Evolutionary conservation across 2,113 vertebrate genomes (phyloP).

Genomic region (Phainopepla nitens): DNA sequence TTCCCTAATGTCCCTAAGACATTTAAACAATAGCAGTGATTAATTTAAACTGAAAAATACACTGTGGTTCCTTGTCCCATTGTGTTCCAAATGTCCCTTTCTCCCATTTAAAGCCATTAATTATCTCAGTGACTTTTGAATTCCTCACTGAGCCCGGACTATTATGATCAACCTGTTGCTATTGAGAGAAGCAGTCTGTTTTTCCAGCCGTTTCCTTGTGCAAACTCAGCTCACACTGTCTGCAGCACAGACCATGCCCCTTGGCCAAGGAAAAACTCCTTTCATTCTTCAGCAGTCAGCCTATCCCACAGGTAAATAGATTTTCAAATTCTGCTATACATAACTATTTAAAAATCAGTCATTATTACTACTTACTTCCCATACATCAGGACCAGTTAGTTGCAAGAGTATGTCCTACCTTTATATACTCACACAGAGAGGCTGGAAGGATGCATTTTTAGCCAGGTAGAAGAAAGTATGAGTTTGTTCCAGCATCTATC

Average conservation of each 20-base stretch:
- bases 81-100: neutral
- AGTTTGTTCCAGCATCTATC: neutral
- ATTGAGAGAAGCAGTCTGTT: neutral
- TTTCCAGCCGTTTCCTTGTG: neutral
- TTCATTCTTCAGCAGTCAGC: neutral
- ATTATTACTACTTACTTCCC: neutral
- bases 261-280: neutral
- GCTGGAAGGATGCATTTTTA: neutral
- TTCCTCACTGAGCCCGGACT: neutral
- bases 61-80: neutral
- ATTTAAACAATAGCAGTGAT: slow-evolving; percentile 42
- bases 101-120: neutral
- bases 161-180: neutral
- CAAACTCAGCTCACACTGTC: neutral
- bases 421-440: neutral
- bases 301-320: neutral
- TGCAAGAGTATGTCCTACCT: neutral
- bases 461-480: neutral
- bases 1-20: slow-evolving; percentile 11
- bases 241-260: neutral
- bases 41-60: slow-evolving; percentile 29
- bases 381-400: neutral
- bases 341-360: neutral
- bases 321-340: neutral
- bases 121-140: neutral